A percentile compares a stretch with the other conserved stretches of the same genome.
phyloP scores from a whole-genome alignment of 2,888 invertebrate genomes.

The Eudemis profundana region DNA sequence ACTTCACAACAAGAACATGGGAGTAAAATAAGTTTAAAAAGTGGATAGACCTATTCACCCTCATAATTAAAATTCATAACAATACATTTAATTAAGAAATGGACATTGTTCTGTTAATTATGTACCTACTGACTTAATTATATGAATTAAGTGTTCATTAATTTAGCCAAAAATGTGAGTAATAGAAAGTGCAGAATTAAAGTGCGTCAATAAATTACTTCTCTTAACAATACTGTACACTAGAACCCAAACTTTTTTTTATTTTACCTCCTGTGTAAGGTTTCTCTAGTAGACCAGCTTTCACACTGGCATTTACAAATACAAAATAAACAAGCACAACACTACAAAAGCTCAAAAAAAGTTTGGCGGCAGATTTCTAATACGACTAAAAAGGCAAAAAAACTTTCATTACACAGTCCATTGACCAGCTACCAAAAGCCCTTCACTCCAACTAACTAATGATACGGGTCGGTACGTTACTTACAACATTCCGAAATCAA shows the following conservation, averaged over 20 bases:
- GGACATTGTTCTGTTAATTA: neutral
- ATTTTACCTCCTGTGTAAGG: no score
- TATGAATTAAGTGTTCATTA: neutral
- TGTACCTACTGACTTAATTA: neutral
- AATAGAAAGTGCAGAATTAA: neutral
- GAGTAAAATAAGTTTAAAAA: slow-evolving; percentile 1
- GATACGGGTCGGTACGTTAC: slow-evolving; percentile 39
- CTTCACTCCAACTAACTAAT: slow-evolving; percentile 41
- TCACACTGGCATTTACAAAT: neutral
- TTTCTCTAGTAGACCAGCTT: neutral
- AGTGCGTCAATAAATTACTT: neutral
- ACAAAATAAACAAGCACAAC: slow-evolving; percentile 2
- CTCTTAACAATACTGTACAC: neutral
- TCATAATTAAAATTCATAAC: slow-evolving; percentile 1
- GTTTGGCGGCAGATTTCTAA: slow-evolving; percentile 23
- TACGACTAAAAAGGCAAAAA: slow-evolving; percentile 14
- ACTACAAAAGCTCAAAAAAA: slow-evolving; percentile 6
- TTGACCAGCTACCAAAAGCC: slow-evolving; percentile 27
- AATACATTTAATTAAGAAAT: slow-evolving; percentile 2
- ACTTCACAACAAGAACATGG: slow-evolving; percentile 12
- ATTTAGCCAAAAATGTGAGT: neutral
- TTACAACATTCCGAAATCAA: slow-evolving; percentile 40
- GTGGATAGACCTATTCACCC: neutral
- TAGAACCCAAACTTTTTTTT: no score
- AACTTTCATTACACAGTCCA: slow-evolving; percentile 29